Evolutionary conservation across 2,888 invertebrate genomes (phyloP).

Genomic region (Eudemis profundana): DNA sequence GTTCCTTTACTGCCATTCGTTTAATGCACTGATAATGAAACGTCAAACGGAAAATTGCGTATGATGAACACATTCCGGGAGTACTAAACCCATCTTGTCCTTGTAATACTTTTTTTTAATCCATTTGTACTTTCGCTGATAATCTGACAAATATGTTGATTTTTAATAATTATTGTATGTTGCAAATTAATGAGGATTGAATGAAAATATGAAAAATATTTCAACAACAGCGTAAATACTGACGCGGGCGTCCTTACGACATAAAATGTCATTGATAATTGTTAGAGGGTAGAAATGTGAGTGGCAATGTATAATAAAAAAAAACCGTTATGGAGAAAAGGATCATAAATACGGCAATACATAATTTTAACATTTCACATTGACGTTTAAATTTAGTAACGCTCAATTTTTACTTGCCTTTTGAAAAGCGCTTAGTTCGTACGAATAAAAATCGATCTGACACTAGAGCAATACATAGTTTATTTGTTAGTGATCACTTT

Average conservation of each 20-base stretch:
- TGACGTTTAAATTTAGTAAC: constrained; percentile 14
- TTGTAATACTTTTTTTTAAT: too few relatives aligned
- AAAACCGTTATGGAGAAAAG: constrained; percentile 10
- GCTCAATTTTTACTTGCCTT: constrained; percentile 33
- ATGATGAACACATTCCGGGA: too few relatives aligned
- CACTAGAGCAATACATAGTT: constrained; percentile 26
- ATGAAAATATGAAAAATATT: too few relatives aligned
- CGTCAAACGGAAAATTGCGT: too few relatives aligned
- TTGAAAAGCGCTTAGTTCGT: constrained; percentile 9
- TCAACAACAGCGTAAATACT: neutral
- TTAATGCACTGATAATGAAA: neutral
- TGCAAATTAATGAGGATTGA: too few relatives aligned
- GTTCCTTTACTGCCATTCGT: neutral
- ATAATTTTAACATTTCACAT: constrained; percentile 11
- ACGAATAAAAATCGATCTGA: constrained; percentile 27
- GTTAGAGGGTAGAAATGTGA: constrained; percentile 21
- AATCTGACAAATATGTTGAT: too few relatives aligned
- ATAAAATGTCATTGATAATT: constrained; percentile 16
- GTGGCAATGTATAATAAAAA: constrained; percentile 26
- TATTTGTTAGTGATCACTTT: constrained; percentile 26
- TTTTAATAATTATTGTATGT: too few relatives aligned
- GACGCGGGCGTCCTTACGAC: neutral
- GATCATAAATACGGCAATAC: constrained; percentile 14
- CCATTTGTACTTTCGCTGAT: too few relatives aligned
- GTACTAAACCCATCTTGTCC: too few relatives aligned